Evolutionary conservation across 2,888 invertebrate species (phyloP).

Genomic region (Cyclophora albipunctata): DNA sequence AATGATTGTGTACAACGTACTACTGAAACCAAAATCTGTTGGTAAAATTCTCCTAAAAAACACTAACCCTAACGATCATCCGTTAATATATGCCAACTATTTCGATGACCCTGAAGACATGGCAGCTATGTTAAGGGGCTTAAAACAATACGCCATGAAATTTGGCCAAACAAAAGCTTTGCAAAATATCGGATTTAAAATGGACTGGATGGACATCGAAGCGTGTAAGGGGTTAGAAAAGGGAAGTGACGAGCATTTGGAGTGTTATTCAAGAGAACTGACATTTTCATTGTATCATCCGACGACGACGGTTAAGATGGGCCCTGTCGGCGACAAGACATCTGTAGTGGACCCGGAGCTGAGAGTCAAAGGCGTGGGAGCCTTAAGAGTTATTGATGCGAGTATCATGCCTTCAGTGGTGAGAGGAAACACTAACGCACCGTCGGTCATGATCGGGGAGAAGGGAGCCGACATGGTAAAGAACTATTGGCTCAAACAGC

Average conservation of each 20-base stretch:
- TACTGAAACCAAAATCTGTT: conserved; percentile 80
- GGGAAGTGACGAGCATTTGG: conserved; percentile 34
- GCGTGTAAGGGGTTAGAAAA: conserved; percentile 36
- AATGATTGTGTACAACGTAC: conserved; percentile 68
- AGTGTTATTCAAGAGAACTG: conserved; percentile 39
- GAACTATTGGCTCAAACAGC: conserved; percentile 54
- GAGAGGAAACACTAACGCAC: conserved; percentile 78
- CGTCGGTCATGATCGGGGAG: conserved; percentile 79
- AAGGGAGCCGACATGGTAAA: conserved; percentile 79
- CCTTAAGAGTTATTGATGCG: conserved; percentile 78
- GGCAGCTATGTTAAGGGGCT: conserved; percentile 32
- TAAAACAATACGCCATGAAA: conserved; percentile 32
- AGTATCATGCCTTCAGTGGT: conserved; percentile 79
- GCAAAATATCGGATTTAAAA: conserved; percentile 32
- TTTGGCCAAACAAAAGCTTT: conserved; percentile 41
- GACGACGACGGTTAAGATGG: conserved; percentile 79
- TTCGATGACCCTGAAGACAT: conserved; percentile 73
- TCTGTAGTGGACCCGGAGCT: conserved; percentile 76
- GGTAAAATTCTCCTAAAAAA: conserved; percentile 81
- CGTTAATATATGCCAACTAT: conserved; percentile 78
- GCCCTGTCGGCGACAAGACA: conserved; percentile 50
- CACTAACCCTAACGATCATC: conserved; percentile 79
- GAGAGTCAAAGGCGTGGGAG: conserved; percentile 66
- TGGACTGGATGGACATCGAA: conserved; percentile 44
- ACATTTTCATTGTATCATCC: conserved; percentile 80